Evolutionary conservation across 2,113 vertebrate species (phyloP), one percentile per base, ranked within the genome.

Genomic region (Xiphias gladius): DNA sequence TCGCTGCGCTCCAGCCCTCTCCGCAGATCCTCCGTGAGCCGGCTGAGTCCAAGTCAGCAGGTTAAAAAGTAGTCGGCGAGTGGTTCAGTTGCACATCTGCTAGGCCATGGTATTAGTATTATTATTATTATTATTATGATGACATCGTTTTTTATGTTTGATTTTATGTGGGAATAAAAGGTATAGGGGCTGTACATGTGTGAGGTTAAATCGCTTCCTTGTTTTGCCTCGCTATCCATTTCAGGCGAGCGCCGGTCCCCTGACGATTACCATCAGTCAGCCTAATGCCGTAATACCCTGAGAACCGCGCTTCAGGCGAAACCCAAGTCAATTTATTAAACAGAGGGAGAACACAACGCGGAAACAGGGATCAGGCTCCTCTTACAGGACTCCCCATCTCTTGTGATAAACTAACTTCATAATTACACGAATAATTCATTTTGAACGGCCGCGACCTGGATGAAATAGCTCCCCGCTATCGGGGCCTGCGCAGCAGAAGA

Each of bases 291-390:
- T 84, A 89, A 88, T 84, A 81, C 69, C 83, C 61, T 73, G 64
- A 78, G 82, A 89, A 69, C 80, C 86, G 59, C 52, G 90, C 92
- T 91, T 79, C 72, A 39, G 92, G 91, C 91, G 71, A 86, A 91
- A 89, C 84, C 88, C 70, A 63, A 91, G 87, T 91, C 86, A 87
- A 83, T 94, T 89, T 89, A 92, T 92, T 91, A 91, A 92, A 92
- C 87, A 82, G 65, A 77, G 73, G 69, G 61, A 79, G 86, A 89
- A 89, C 89, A 92, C 88, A 84, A 89, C 86, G 77, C 88, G 80
- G 84, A 91, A 88, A 92, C 78, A 48, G 70, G 63, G 84, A 90
- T 84, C 80, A 91, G 80, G 84, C 54, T 92, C 80, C 71, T 69
- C 89, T 91, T 81, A 89, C 85, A 79, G 28, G 52, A 78, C 65